Base-by-base conservation (phyloP, 92 coral and sea anemone species). In the Palythoa grandis region DNA sequence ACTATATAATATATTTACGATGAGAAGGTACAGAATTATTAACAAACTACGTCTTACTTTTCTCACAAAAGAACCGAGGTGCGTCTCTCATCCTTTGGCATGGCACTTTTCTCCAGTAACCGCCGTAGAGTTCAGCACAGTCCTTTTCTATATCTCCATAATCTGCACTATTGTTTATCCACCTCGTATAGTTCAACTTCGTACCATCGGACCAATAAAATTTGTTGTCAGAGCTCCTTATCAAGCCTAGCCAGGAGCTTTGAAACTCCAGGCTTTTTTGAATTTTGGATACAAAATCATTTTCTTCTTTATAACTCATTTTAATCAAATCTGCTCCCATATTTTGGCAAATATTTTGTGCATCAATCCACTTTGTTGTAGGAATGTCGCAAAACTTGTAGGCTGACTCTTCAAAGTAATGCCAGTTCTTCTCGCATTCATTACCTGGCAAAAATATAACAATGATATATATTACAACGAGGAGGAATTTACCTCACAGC, bases 351-450 rank as follows among this genome's bases (percentile, higher is more conserved):
- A 15, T 38, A 14, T 38, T 82, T 22, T 53, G 86, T 6, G 87
- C 87, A 9, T 11, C 87, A 43, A 52, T 48, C 87, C 87, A 69
- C 3, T 83, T 74, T 13, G 52, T 38, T 14, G 87, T 70, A 52
- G 87, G 87, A 50, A 83, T 70, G n/a, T 83, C 67, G n/a, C 75
- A 70, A 29, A 83, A 72, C 8, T 52, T 72, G 77, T 68, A 69
- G 39, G 52, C 53, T 10, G 66, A 68, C 7, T 70, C 50, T 35
- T 40, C 65, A 68, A 52, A 57, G 70, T 43, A 53, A 47, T 19
- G 61, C 86, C 86, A 82, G 6, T 53, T 29, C 5, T 65, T 39
- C 2, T 48, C 61, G 19, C 86, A 82, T 68, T 50, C 79, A 48
- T 75, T 75, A 50, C 43, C 79, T 75, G 48, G 7, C 13, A 48